phyloP scores from a whole-genome alignment of 2,888 invertebrate species.

The Actias luna region DNA sequence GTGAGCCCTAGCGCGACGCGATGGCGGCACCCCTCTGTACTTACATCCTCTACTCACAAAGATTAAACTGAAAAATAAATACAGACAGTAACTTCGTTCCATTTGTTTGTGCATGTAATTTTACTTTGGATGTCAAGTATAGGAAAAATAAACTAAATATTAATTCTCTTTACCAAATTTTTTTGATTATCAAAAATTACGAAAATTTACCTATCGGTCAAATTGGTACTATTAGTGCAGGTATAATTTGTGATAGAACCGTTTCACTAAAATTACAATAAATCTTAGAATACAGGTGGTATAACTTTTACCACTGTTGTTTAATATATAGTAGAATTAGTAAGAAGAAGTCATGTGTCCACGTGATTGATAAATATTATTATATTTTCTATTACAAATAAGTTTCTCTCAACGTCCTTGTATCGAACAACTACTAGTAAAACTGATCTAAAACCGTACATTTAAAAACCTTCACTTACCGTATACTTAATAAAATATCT shows the following conservation, averaged over 20 bases:
- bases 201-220: not conserved
- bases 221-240: not conserved
- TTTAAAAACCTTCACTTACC: not conserved
- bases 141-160: not conserved
- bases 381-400: not conserved
- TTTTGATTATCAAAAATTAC: too few relatives aligned
- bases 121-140: not conserved
- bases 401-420: not conserved
- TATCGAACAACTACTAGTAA: too few relatives aligned
- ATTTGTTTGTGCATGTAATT: constrained; percentile 11
- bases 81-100: constrained; percentile 2
- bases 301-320: too few relatives aligned
- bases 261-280: not conserved
- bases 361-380: not conserved
- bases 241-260: not conserved
- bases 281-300: not conserved
- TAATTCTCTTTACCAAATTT: too few relatives aligned
- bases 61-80: constrained; percentile 20
- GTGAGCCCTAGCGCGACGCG: constrained; percentile 24
- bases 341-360: too few relatives aligned
- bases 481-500: not conserved
- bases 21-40: constrained; percentile 16
- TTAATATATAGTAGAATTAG: not conserved
- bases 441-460: too few relatives aligned
- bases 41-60: constrained; percentile 33